A percentile compares a stretch with the other conserved stretches of the same genome.
These are phyloP conservation scores for Tuta absoluta DNA, from an alignment of 2,888 invertebrate genomes.

Conservation along the genomic window DNA sequence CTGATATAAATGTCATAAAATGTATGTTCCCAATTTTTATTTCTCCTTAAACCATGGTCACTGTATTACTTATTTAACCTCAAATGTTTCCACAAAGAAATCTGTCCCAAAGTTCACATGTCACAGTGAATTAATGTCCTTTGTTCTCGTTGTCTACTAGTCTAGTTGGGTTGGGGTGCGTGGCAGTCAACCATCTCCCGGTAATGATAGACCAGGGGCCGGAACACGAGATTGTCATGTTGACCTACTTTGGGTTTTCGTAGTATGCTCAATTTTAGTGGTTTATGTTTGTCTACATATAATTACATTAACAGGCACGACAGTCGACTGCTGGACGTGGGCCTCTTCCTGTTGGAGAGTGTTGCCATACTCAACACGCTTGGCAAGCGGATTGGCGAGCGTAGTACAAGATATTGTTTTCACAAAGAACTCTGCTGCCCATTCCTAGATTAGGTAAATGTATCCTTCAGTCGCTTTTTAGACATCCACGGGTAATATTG, in stretches of 20 bases:
- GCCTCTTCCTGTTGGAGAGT: no score
- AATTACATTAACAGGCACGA: no score
- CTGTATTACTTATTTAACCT: slow-evolving; percentile 35
- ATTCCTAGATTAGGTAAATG: no score
- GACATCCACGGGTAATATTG: no score
- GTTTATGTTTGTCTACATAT: neutral
- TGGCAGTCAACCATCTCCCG: slow-evolving; percentile 55
- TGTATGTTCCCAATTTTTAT: neutral
- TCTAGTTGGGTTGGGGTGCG: slow-evolving; percentile 49
- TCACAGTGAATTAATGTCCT: slow-evolving; percentile 73
- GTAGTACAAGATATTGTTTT: no score
- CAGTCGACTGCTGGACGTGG: no score
- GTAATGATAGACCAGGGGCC: slow-evolving; percentile 44
- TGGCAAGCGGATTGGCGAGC: no score
- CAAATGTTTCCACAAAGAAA: slow-evolving; percentile 47
- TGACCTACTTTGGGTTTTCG: neutral
- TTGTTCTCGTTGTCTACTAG: slow-evolving; percentile 69
- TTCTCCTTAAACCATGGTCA: slow-evolving; percentile 36
- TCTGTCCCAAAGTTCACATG: slow-evolving; percentile 67
- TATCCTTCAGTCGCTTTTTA: no score
- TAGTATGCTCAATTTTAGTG: neutral
- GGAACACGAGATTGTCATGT: neutral
- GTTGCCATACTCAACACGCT: no score
- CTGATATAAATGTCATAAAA: no score
- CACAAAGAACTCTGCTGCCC: no score